Evolutionary conservation across 2,113 vertebrate genomes (phyloP).

Genomic region (Leiothrix lutea): DNA sequence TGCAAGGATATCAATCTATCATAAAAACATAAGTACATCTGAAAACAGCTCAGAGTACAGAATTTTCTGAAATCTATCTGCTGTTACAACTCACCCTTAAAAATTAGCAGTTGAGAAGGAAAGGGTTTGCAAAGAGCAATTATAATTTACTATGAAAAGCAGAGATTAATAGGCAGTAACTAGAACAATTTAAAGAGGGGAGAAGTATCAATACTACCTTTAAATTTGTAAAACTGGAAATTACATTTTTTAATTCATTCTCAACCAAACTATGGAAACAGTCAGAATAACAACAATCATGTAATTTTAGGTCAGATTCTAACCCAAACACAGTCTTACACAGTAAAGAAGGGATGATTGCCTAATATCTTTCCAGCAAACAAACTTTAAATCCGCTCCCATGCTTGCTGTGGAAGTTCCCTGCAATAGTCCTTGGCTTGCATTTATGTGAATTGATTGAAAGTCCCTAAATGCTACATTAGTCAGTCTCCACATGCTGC

Average conservation of each 20-base stretch:
- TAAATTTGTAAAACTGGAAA: not conserved
- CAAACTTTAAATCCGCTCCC: not conserved
- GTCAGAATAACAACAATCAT: not conserved
- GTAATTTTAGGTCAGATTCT: not conserved
- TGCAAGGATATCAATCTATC: not conserved
- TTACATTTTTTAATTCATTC: not conserved
- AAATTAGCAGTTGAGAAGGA: not conserved
- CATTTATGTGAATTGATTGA: not conserved
- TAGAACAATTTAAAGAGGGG: not conserved
- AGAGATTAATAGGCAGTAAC: not conserved
- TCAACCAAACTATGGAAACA: not conserved
- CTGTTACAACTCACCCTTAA: not conserved
- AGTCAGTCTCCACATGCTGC: not conserved
- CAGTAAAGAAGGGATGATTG: not conserved
- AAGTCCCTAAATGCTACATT: not conserved
- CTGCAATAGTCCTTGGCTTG: not conserved
- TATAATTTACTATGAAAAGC: not conserved
- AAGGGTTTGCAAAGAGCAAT: slow-evolving; percentile 10
- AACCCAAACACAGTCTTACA: not conserved
- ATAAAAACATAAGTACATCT: not conserved
- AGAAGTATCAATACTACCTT: not conserved
- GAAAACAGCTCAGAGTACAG: not conserved
- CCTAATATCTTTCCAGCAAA: not conserved
- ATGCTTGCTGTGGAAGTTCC: not conserved
- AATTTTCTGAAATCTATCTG: not conserved